These are phyloP conservation scores for Popillia japonica DNA, from an alignment of 1,140 invertebrate species.

Conservation along the genomic window DNA sequence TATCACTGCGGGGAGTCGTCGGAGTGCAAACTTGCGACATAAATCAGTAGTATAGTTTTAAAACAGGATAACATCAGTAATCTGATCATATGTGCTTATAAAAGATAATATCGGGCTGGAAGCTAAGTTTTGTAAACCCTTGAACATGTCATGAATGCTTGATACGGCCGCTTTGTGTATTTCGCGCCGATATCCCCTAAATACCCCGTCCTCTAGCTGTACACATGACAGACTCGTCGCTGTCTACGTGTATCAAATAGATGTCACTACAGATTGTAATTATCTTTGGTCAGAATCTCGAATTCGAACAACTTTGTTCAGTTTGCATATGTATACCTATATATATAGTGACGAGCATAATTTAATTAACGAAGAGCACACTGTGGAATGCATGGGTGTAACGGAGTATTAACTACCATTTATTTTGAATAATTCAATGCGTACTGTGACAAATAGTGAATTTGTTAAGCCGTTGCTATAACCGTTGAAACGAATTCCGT, in stretches of 20 bases:
- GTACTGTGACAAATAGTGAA: too few relatives aligned
- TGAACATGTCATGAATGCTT: slow-evolving; percentile 37
- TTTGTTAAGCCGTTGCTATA: too few relatives aligned
- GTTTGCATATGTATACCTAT: neutral
- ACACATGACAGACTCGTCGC: neutral
- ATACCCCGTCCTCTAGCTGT: neutral
- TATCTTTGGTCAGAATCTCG: slow-evolving; percentile 35
- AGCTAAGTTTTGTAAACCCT: slow-evolving; percentile 39
- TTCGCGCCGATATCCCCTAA: neutral
- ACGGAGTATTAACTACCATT: neutral
- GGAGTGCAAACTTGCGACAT: slow-evolving; percentile 36
- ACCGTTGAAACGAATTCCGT: too few relatives aligned
- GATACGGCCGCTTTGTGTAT: slow-evolving; percentile 35
- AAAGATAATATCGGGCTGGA: slow-evolving; percentile 36
- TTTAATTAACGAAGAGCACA: neutral
- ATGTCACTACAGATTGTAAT: slow-evolving; percentile 37
- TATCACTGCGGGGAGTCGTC: neutral
- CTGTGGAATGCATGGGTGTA: neutral
- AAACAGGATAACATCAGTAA: slow-evolving; percentile 38
- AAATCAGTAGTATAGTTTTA: slow-evolving; percentile 39
- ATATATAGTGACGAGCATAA: neutral
- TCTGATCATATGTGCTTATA: slow-evolving; percentile 40
- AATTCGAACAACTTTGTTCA: neutral
- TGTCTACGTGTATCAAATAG: slow-evolving; percentile 24
- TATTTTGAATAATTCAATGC: too few relatives aligned